These are phyloP conservation scores for Mungos mungo DNA, from an alignment of 2,113 vertebrate genomes.

Conservation along the genomic window DNA sequence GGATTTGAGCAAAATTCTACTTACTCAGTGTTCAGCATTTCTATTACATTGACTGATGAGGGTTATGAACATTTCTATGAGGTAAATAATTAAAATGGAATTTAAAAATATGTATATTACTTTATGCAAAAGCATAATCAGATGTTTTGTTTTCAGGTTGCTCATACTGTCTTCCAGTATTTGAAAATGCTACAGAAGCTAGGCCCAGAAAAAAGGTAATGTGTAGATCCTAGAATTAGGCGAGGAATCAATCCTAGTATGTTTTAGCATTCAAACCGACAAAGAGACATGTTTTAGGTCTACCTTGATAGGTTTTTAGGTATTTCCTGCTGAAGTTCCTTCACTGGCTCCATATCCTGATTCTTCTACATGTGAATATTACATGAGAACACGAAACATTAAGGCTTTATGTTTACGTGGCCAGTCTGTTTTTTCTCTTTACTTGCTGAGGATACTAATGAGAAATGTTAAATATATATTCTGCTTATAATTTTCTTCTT, in stretches of 20 bases:
- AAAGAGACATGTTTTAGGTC: background rate
- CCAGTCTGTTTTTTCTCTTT: constrained; percentile 18
- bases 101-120: constrained; percentile 27
- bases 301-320: background rate
- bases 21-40: constrained; percentile 97
- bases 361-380: background rate
- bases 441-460: background rate
- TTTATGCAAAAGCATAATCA: constrained; percentile 58
- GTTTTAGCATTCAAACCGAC: background rate
- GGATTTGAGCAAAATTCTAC: constrained; percentile 98
- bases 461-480: constrained; percentile 54
- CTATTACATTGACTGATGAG: constrained; percentile 95
- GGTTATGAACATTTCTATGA: constrained; percentile 96
- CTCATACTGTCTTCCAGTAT: constrained; percentile 95
- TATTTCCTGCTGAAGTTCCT: constrained; percentile 12
- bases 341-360: background rate
- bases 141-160: constrained; percentile 87
- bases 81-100: constrained; percentile 82
- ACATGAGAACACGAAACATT: background rate
- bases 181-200: constrained; percentile 95
- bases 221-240: background rate
- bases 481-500: constrained; percentile 46
- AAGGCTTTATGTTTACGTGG: background rate
- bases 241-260: background rate
- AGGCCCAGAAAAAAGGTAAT: constrained; percentile 93